Conservation (phyloP, 2,888 invertebrate species). For the Andrena flavipes region DNA sequence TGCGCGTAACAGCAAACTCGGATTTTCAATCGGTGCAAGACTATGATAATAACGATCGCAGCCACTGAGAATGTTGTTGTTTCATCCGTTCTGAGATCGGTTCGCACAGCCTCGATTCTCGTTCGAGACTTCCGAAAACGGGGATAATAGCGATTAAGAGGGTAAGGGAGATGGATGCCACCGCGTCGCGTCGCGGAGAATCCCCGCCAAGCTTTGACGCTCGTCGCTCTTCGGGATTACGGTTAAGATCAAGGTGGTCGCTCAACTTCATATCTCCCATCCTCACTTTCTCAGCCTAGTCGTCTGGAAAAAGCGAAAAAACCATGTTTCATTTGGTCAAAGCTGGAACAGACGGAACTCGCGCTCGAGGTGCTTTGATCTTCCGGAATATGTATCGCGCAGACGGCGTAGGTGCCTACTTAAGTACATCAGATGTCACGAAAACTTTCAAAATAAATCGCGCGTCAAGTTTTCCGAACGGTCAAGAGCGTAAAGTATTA, state of each 20-base stretch:
- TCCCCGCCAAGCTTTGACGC: constrained; percentile 33
- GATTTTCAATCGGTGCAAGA: background rate
- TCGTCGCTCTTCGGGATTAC: constrained; percentile 52
- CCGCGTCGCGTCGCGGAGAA: constrained; percentile 17
- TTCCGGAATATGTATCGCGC: constrained; percentile 32
- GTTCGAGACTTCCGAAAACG: background rate
- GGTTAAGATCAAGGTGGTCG: constrained; percentile 48
- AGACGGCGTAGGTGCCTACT: background rate
- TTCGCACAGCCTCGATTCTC: background rate
- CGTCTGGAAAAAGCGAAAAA: constrained; percentile 45
- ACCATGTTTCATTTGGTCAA: constrained; percentile 30
- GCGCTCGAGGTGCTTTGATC: constrained; percentile 62
- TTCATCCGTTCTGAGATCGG: background rate
- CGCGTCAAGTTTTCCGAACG: background rate
- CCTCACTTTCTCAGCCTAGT: constrained; percentile 34
- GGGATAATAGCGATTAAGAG: background rate
- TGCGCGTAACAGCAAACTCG: background rate
- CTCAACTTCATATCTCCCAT: constrained; percentile 39
- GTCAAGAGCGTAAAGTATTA: too few species aligned
- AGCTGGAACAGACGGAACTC: constrained; percentile 39
- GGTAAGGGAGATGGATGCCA: background rate
- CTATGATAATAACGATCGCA: background rate
- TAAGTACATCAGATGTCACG: background rate
- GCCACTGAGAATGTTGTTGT: background rate
- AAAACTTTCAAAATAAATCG: background rate